Conservation (phyloP, 2,888 invertebrate genomes). For the Axea sp. region DNA sequence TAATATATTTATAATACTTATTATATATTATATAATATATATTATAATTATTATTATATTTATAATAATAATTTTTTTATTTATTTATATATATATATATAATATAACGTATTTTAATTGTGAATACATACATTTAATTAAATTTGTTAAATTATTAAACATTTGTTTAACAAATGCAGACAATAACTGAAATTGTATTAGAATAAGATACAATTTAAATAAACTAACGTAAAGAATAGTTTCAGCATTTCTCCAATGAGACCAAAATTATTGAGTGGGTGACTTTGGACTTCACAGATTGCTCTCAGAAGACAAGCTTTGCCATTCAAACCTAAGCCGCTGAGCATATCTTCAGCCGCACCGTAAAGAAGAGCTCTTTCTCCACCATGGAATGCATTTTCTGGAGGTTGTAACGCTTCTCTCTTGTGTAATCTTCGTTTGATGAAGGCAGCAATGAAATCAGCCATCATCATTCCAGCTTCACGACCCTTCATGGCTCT, state of each 20-base stretch:
- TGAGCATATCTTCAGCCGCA: slow-evolving; percentile 88
- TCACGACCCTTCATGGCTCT: slow-evolving; percentile 86
- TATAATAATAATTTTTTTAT: too few relatives aligned
- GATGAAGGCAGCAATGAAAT: slow-evolving; percentile 87
- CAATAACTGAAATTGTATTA: too few relatives aligned
- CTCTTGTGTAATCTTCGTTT: slow-evolving; percentile 82
- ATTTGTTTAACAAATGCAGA: too few relatives aligned
- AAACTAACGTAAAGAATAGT: slow-evolving; percentile 89
- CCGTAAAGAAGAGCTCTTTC: slow-evolving; percentile 90
- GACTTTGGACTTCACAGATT: slow-evolving; percentile 92
- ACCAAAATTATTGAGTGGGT: slow-evolving; percentile 88
- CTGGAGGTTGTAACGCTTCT: slow-evolving; percentile 78
- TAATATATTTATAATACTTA: too few relatives aligned
- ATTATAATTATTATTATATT: too few relatives aligned
- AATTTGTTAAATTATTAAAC: too few relatives aligned
- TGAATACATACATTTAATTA: too few relatives aligned
- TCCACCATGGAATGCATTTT: slow-evolving; percentile 87
- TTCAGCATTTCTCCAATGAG: slow-evolving; percentile 90
- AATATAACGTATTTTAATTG: too few relatives aligned
- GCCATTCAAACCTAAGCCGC: slow-evolving; percentile 90
- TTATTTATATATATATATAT: too few relatives aligned
- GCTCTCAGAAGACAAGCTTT: slow-evolving; percentile 90
- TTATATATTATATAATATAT: too few relatives aligned
- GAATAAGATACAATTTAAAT: too few relatives aligned
- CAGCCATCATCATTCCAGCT: slow-evolving; percentile 85